Base-by-base conservation (phyloP, 2,113 vertebrate species). In the Pycnonotus jocosus region DNA sequence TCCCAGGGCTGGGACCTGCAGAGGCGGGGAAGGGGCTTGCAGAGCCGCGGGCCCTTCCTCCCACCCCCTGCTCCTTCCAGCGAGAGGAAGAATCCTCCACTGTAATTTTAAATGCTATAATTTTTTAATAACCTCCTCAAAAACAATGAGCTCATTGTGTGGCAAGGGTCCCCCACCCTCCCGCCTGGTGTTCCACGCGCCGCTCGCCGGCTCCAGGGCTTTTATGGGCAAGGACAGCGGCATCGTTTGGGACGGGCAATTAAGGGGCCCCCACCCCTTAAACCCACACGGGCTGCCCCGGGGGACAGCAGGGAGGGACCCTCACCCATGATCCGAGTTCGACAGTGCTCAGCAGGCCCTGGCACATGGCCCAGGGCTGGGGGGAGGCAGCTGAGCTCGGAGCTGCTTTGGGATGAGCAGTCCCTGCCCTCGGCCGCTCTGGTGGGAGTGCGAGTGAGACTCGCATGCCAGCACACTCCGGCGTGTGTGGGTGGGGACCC, bases 91-190 rank as follows among this genome's bases (percentile, higher is more conserved):
- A 95, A 92, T 92, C 94, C 80, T 92, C 57, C 86, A 53, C 88
- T 94, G 90, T 88, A 94, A 96, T 97, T 96, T 95, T 48, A 92
- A 96, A 86, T 82, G 84, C 81, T 94, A 86, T 96, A 96, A 96
- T 96, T 88, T 96, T 86, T 96, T 96, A 97, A 97, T 96, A 91
- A 93, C 80, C 92, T 92, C 86, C 92, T 31, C 0, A 0, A 74
- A 87, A 95, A 97, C 96, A 97, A 96, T 94, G 89, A 95, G 56
- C 78, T 81, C 87, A 94, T 96, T 97, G 95, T 97, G 90, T 14
- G 9, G 70, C 1, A 3, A 82, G 93, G 88, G 92, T 90, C 91
- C 88, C 57, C 68, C 94, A 35, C 92, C 78, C 92, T 91, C 82
- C 93, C 1, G 47, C 69, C 60, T 23, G 38, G 50, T 33, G 27